Conservation (phyloP, 1,140 invertebrate genomes). For the Cardiocondyla obscurior region DNA sequence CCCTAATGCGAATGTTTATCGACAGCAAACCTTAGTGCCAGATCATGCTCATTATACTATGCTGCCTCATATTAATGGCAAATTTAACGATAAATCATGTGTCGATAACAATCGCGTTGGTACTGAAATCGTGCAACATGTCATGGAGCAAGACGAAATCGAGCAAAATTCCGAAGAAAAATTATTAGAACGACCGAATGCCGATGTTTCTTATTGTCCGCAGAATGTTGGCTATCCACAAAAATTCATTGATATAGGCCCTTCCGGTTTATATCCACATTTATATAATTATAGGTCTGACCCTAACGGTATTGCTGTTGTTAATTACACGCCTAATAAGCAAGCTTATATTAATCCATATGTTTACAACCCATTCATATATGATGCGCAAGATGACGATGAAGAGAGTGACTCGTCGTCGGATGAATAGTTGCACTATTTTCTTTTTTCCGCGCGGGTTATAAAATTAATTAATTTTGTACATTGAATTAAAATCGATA, state of each 20-base stretch:
- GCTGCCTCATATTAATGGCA: constrained; percentile 58
- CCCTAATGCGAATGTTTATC: constrained; percentile 72
- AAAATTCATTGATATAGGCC: constrained; percentile 77
- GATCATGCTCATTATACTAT: constrained; percentile 73
- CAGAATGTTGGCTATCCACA: constrained; percentile 67
- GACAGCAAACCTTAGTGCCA: constrained; percentile 77
- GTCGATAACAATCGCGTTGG: constrained; percentile 6
- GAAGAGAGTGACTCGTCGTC: constrained; percentile 77
- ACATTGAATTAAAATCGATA: constrained; percentile 48
- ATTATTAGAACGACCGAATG: constrained; percentile 54
- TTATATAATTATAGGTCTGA: constrained; percentile 79
- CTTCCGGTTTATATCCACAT: constrained; percentile 78
- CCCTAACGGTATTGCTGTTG: constrained; percentile 77
- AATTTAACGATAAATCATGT: constrained; percentile 53
- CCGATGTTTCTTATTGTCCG: constrained; percentile 66
- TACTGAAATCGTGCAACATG: constrained; percentile 27
- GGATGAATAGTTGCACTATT: constrained; percentile 66
- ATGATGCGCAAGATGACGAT: constrained; percentile 70
- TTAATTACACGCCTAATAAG: constrained; percentile 79
- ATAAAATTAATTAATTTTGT: constrained; percentile 60
- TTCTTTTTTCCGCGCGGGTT: constrained; percentile 61
- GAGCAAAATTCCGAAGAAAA: constrained; percentile 63
- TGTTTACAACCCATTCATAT: constrained; percentile 76
- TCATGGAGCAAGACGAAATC: constrained; percentile 21
- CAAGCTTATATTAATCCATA: constrained; percentile 77